These are phyloP conservation scores for Tragelaphus imberbis DNA, from an alignment of 2,113 vertebrate genomes.

Conservation along the genomic window DNA sequence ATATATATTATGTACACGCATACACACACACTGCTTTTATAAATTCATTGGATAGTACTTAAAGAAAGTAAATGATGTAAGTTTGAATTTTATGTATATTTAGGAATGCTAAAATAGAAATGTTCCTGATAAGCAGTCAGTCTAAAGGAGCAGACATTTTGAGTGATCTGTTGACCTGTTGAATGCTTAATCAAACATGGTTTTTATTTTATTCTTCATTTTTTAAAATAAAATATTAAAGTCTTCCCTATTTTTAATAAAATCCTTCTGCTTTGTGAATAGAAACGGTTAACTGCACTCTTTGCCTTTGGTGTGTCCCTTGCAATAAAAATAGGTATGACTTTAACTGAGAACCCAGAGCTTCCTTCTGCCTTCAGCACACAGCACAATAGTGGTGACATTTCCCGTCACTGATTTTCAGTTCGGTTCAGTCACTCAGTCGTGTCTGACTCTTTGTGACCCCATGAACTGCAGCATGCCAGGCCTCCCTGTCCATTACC, in stretches of 20 bases:
- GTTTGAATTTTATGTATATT: not conserved
- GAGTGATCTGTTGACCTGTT: not conserved
- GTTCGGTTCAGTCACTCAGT: not conserved
- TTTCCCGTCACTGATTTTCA: not conserved
- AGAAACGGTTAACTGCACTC: not conserved
- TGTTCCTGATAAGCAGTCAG: not conserved
- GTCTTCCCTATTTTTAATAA: not conserved
- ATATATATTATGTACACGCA: not conserved
- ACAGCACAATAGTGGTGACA: not conserved
- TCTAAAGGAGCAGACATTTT: not conserved
- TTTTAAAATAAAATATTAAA: slow-evolving; percentile 6
- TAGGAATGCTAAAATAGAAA: not conserved
- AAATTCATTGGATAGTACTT: not conserved
- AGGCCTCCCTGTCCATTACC: not conserved
- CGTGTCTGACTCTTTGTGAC: not conserved
- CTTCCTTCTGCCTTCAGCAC: not conserved
- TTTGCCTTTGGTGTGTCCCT: not conserved
- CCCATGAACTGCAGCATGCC: not conserved
- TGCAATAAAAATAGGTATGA: not conserved
- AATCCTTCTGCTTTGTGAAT: not conserved
- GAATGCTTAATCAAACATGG: not conserved
- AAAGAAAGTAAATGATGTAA: not conserved
- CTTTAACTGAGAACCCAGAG: not conserved
- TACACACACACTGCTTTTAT: not conserved
- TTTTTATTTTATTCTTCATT: slow-evolving; percentile 26